Evolutionary conservation across 2,797 vertebrate species (phyloP).

Genomic region (Hippopotamyrus pictus): DNA sequence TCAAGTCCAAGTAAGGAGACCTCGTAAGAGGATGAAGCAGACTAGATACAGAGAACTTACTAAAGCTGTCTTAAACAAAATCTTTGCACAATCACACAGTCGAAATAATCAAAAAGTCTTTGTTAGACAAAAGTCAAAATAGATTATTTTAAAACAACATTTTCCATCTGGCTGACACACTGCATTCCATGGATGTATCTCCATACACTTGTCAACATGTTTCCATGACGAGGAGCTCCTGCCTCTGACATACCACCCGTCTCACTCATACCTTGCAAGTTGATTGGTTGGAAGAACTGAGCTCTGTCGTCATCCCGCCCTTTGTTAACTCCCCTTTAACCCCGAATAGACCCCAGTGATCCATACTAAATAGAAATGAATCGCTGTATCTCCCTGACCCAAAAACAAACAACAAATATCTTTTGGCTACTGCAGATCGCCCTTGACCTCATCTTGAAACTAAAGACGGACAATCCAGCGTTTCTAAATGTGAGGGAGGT

Average conservation of each 20-base stretch:
- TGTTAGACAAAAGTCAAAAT: background rate
- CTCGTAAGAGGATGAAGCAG: background rate
- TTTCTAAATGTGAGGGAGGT: background rate
- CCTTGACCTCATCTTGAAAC: background rate
- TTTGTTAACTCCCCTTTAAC: background rate
- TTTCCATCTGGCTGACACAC: background rate
- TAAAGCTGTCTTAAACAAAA: background rate
- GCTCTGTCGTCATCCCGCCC: background rate
- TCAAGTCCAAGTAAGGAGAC: background rate
- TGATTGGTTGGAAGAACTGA: background rate
- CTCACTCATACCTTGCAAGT: background rate
- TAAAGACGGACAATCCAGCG: background rate
- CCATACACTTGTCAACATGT: background rate
- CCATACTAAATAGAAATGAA: background rate
- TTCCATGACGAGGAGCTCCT: background rate
- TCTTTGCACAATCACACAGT: background rate
- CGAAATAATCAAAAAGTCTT: background rate
- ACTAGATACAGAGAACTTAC: background rate
- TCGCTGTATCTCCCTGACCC: background rate
- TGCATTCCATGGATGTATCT: background rate
- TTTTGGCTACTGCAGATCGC: background rate
- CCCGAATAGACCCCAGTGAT: background rate
- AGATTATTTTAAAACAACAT: background rate
- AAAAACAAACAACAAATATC: background rate
- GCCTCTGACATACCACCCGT: background rate